Conservation (phyloP, 2,113 vertebrate genomes). For the Mormoops blainvillei region DNA sequence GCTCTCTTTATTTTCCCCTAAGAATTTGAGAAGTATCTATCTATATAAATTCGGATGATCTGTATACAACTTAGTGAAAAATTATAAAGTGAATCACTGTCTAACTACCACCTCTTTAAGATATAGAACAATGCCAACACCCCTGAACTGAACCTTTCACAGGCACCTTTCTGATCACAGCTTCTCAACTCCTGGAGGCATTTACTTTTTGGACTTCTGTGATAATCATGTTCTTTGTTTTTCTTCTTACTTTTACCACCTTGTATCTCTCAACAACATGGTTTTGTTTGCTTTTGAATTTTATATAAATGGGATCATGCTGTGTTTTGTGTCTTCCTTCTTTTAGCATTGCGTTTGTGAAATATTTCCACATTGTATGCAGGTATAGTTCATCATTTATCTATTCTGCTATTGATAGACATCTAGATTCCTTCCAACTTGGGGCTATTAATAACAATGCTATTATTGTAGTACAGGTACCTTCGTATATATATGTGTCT, state of each 20-base stretch:
- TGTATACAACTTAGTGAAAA: slow-evolving; percentile 1
- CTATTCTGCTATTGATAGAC: not conserved
- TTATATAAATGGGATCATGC: not conserved
- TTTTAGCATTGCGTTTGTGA: not conserved
- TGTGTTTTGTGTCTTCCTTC: not conserved
- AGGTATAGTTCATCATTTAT: not conserved
- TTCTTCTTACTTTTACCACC: not conserved
- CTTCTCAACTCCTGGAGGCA: not conserved
- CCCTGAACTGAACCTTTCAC: not conserved
- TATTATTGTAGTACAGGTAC: not conserved
- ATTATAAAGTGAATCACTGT: not conserved
- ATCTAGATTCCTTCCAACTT: not conserved
- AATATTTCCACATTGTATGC: not conserved
- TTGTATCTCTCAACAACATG: not conserved
- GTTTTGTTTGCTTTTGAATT: slow-evolving; percentile 25
- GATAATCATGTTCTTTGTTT: not conserved
- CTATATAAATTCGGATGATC: not conserved
- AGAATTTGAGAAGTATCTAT: not conserved
- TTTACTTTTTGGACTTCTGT: not conserved
- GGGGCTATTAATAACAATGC: not conserved
- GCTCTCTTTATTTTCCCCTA: not conserved
- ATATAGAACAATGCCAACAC: not conserved
- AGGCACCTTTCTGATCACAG: not conserved
- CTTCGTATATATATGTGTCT: not conserved
- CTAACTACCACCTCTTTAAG: not conserved